Base-by-base conservation (phyloP, 2,888 invertebrate species). In the Aromia moschata region DNA sequence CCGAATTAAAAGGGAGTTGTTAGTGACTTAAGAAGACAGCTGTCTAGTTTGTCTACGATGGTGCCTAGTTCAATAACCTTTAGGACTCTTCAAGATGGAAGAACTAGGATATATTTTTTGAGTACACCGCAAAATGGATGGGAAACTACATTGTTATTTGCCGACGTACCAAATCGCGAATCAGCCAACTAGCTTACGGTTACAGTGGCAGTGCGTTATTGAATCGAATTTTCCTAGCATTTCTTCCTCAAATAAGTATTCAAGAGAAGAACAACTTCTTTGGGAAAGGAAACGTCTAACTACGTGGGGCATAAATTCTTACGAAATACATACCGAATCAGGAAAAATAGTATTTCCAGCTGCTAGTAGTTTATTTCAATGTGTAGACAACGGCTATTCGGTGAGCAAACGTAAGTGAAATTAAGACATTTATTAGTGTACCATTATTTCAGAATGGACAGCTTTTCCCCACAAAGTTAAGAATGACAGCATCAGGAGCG, bases 241-340 rank as follows among this genome's bases (percentile, higher is more conserved):
- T 0, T 83, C 88, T 1, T 76, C 82, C n/a, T 77, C 78, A 3
- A 82, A 82, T 73, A 81, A 82, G 36, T 87, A 89, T 84, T 93
- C 94, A 0, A 84, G 92, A 30, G 97, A 97, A 77, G 96, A 96
- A 77, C 94, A 96, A 78, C 80, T 98, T 49, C 83, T 96, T 60
- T 90, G 94, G 85, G 98, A 98, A 79, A 82, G 98, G 17, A 96
- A 96, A 81, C 85, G 98, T 53, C 86, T 96, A 37, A 91, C 95
- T 0, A 92, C 93, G 0, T 94, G 93, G 90, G 96, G 98, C 15
- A 96, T 98, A 56, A 95, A 95, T 0, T 93, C 94, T 0, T 98
- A 96, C 75, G 95, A 96, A 79, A 84, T 96, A 49, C 93, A 96
- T 72, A 85, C 87, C 25, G 85, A 84, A 4, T 89, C 90, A 16